Conservation (phyloP, 2,888 invertebrate genomes). For the Melikaiella ostensackeni region DNA sequence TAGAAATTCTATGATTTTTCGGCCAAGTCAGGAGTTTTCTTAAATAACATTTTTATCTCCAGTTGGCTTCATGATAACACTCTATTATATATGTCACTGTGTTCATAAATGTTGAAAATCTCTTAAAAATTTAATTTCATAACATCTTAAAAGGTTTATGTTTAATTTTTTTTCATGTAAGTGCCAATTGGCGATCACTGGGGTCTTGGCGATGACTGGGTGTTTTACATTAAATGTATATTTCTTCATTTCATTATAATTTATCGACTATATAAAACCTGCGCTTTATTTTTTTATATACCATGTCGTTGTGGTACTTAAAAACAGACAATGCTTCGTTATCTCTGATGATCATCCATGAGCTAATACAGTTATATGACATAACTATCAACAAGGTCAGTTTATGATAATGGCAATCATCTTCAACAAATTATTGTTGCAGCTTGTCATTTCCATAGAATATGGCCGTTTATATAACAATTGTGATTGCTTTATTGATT, state of each 20-base stretch:
- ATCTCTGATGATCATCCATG: conserved; percentile 20
- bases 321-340: conserved; percentile 27
- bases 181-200: too few relatives aligned
- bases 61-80: too few relatives aligned
- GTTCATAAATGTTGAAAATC: too few relatives aligned
- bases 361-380: not conserved
- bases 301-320: not conserved
- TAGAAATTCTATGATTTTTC: too few relatives aligned
- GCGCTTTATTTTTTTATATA: not conserved
- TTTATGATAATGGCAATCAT: conserved; percentile 23
- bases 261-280: not conserved
- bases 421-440: conserved; percentile 10
- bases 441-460: conserved; percentile 12
- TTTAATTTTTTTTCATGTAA: too few relatives aligned
- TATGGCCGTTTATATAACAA: conserved; percentile 11
- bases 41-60: too few relatives aligned
- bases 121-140: too few relatives aligned
- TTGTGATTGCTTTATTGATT: conserved; percentile 24
- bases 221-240: too few relatives aligned
- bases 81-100: too few relatives aligned
- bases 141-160: too few relatives aligned
- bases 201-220: too few relatives aligned
- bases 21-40: too few relatives aligned
- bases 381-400: conserved; percentile 11
- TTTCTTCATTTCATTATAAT: not conserved